phyloP scores from a whole-genome alignment of 2,888 invertebrate genomes.

The Lasiommata megera region DNA sequence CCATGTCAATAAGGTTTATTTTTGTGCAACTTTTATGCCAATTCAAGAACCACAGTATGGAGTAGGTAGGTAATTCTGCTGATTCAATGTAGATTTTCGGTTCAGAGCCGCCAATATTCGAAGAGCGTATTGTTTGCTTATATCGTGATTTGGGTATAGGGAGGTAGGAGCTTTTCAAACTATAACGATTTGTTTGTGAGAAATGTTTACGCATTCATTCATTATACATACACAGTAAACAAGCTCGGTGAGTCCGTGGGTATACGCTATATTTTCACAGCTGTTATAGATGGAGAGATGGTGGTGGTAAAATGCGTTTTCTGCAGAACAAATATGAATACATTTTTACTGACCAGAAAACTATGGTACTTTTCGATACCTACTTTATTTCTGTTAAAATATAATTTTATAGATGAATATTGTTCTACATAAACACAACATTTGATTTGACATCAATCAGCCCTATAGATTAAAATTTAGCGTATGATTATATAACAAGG shows the following conservation, averaged over 20 bases:
- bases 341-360: too few relatives aligned
- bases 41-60: not conserved
- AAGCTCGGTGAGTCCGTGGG: slow-evolving; percentile 18
- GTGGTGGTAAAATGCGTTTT: not conserved
- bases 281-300: slow-evolving; percentile 39
- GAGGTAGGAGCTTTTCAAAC: slow-evolving; percentile 12
- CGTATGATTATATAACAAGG: too few relatives aligned
- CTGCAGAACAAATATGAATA: too few relatives aligned
- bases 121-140: slow-evolving; percentile 18
- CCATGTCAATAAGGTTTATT: too few relatives aligned
- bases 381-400: too few relatives aligned
- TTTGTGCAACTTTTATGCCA: too few relatives aligned
- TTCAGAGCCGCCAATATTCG: not conserved
- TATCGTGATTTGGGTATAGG: slow-evolving; percentile 2
- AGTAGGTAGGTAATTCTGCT: not conserved
- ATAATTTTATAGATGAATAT: too few relatives aligned
- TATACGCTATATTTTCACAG: slow-evolving; percentile 44
- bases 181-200: slow-evolving; percentile 25
- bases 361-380: too few relatives aligned
- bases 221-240: slow-evolving; percentile 25
- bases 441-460: too few relatives aligned
- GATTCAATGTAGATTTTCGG: not conserved
- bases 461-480: too few relatives aligned
- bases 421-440: too few relatives aligned
- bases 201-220: slow-evolving; percentile 30